A percentile compares a stretch with the other conserved stretches of the same genome.
Evolutionary conservation across 1,140 invertebrate genomes (phyloP).

Genomic region (Camponotus floridanus): DNA sequence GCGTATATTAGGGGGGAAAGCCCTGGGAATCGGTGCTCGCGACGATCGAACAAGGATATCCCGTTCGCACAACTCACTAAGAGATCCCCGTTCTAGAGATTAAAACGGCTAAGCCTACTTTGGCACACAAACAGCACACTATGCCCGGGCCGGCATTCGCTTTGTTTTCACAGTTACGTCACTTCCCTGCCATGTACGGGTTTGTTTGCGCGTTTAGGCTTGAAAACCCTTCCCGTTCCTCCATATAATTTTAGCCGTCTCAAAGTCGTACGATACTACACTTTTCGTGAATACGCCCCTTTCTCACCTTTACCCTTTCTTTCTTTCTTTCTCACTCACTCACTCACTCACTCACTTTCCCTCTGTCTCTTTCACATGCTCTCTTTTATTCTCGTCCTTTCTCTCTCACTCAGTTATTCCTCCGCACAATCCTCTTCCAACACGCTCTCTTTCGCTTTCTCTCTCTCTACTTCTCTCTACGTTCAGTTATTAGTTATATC

Average conservation of each 20-base stretch:
- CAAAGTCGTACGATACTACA: not conserved
- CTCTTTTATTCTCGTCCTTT: constrained; percentile 39
- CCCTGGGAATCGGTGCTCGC: constrained; percentile 36
- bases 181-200: constrained; percentile 7
- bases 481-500: constrained; percentile 76
- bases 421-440: constrained; percentile 47
- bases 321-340: constrained; percentile 57
- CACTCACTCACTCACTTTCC: constrained; percentile 55
- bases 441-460: constrained; percentile 47
- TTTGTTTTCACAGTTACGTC: constrained; percentile 68
- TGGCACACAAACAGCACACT: constrained; percentile 84
- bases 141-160: constrained; percentile 84
- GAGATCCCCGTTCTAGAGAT: constrained; percentile 64
- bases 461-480: constrained; percentile 64
- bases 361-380: constrained; percentile 59
- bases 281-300: not conserved
- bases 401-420: constrained; percentile 53
- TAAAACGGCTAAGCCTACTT: constrained; percentile 80
- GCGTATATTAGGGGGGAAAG: not conserved
- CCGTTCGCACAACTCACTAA: constrained; percentile 30
- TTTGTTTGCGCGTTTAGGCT: constrained; percentile 12
- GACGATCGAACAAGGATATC: constrained; percentile 48
- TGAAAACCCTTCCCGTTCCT: not conserved
- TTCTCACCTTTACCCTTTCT: constrained; percentile 58
- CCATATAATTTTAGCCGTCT: constrained; percentile 6